Evolutionary conservation across 2,888 invertebrate species (phyloP).

Genomic region (Hypolimnas misippus): DNA sequence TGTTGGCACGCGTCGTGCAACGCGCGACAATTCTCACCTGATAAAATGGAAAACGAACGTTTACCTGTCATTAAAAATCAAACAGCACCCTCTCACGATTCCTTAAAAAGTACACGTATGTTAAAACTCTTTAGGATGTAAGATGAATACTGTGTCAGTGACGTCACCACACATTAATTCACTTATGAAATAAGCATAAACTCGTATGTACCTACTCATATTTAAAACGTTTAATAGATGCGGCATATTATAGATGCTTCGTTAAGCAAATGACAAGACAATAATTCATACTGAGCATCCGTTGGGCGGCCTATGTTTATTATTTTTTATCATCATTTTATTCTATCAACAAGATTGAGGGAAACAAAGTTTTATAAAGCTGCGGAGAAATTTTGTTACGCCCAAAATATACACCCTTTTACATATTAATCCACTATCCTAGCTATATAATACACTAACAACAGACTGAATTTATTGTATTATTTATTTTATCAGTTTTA

Average conservation of each 20-base stretch:
- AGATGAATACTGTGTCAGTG: not conserved
- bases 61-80: slow-evolving; percentile 41
- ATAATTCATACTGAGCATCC: slow-evolving; percentile 10
- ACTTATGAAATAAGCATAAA: not conserved
- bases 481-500: too few relatives aligned
- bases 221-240: slow-evolving; percentile 6
- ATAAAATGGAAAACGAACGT: slow-evolving; percentile 55
- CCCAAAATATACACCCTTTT: not conserved
- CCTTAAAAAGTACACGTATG: not conserved
- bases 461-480: too few relatives aligned
- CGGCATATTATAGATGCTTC: slow-evolving; percentile 11
- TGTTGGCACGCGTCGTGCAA: slow-evolving; percentile 69
- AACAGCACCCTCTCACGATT: slow-evolving; percentile 14
- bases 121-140: not conserved
- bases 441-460: too few relatives aligned
- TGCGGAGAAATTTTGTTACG: not conserved
- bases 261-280: slow-evolving; percentile 19
- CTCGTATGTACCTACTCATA: not conserved
- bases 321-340: slow-evolving; percentile 10
- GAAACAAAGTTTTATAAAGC: slow-evolving; percentile 7
- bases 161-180: not conserved
- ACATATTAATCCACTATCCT: not conserved
- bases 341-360: slow-evolving; percentile 18
- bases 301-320: slow-evolving; percentile 9
- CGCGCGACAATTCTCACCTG: slow-evolving; percentile 64